A percentile compares a stretch with the other conserved stretches of the same genome.
Conservation (phyloP, 2,888 invertebrate genomes). For the Schizotus pectinicornis region DNA sequence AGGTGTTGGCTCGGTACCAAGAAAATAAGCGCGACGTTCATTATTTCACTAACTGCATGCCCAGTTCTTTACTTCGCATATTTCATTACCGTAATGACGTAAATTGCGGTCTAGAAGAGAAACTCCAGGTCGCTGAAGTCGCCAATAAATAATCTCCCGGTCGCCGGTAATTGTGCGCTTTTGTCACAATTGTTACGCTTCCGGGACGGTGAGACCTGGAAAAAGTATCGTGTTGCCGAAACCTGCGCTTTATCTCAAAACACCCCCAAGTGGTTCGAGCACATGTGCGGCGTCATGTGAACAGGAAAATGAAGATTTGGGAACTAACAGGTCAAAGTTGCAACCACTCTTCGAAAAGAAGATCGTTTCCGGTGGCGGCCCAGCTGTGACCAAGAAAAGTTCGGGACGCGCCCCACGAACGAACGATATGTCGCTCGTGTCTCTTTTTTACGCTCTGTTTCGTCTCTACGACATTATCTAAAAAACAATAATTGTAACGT, state of each 20-base stretch:
- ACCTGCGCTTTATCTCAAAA: constrained; percentile 13
- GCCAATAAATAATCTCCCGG: too few relatives aligned
- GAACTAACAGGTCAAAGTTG: constrained; percentile 19
- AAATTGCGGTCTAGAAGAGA: too few relatives aligned
- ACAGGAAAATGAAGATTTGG: constrained; percentile 5
- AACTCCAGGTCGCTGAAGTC: too few relatives aligned
- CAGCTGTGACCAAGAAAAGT: not conserved
- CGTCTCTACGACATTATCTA: constrained; percentile 3
- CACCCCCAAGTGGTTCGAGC: not conserved
- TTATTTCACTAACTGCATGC: too few relatives aligned
- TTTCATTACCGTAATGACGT: too few relatives aligned
- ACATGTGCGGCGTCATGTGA: constrained; percentile 21
- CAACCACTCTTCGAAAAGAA: constrained; percentile 8
- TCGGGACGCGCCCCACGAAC: not conserved
- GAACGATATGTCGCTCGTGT: constrained; percentile 16
- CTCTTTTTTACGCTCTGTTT: constrained; percentile 19
- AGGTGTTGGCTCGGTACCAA: too few relatives aligned
- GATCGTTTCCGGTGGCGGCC: constrained; percentile 10
- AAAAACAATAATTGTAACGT: constrained; percentile 13
- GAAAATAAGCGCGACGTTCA: too few relatives aligned
- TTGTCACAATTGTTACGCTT: too few relatives aligned
- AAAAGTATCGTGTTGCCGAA: constrained; percentile 14
- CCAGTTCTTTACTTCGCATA: too few relatives aligned
- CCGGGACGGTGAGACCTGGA: not conserved
- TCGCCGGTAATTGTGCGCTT: too few relatives aligned